These are phyloP conservation scores for Buceros bicornis DNA, from an alignment of 2,797 vertebrate genomes.

Conservation along the genomic window DNA sequence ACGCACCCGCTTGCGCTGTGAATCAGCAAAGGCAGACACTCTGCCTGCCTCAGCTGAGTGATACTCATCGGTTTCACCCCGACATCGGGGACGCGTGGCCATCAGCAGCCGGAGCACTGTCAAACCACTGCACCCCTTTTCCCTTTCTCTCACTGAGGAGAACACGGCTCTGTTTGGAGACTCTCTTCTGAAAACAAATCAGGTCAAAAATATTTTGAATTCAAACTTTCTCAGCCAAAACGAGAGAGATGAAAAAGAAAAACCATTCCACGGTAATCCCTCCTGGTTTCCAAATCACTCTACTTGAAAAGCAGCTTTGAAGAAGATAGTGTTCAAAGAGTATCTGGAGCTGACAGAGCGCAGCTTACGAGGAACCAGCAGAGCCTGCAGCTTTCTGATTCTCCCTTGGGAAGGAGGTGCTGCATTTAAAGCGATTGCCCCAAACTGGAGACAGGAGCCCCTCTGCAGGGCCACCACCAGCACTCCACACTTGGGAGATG, in stretches of 20 bases:
- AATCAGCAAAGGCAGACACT: background rate
- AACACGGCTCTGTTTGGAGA: background rate
- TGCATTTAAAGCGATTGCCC: background rate
- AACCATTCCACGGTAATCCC: background rate
- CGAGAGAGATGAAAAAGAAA: background rate
- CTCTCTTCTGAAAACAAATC: conserved; percentile 6
- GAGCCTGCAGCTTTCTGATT: background rate
- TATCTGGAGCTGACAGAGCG: background rate
- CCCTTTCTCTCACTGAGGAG: background rate
- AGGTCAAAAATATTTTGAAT: conserved; percentile 33
- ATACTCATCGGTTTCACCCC: conserved; percentile 20
- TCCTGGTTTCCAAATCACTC: background rate
- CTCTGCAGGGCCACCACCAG: background rate
- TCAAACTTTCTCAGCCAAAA: background rate
- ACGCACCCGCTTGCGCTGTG: background rate
- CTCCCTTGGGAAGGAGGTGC: background rate
- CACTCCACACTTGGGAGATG: background rate
- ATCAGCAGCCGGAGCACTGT: background rate
- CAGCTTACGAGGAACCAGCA: background rate
- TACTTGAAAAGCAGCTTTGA: conserved; percentile 1
- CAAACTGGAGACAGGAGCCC: background rate
- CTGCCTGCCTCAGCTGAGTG: background rate
- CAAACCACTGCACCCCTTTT: conserved; percentile 5
- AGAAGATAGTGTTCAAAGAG: background rate
- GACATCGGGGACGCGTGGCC: background rate